Evolutionary conservation across 2,797 vertebrate species (phyloP).

Genomic region (Ctenosaura bakeri): DNA sequence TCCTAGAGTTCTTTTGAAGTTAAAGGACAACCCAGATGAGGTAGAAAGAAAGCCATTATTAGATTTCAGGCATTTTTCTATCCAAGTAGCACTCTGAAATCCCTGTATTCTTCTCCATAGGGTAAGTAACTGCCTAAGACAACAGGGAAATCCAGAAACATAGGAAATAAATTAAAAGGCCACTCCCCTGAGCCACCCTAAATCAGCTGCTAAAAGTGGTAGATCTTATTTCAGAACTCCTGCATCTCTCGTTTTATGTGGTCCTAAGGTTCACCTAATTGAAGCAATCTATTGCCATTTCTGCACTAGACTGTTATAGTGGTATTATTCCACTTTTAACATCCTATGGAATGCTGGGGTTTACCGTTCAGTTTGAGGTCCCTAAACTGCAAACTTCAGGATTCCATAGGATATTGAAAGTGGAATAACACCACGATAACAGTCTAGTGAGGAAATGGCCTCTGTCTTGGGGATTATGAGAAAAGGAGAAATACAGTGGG

Average conservation of each 20-base stretch:
- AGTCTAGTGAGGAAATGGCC: too few relatives aligned
- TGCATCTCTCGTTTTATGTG: not conserved
- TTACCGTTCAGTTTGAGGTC: too few relatives aligned
- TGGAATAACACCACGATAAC: too few relatives aligned
- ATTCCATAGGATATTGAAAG: too few relatives aligned
- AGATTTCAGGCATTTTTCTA: not conserved
- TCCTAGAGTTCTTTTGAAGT: not conserved
- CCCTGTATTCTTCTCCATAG: not conserved
- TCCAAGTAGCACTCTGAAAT: not conserved
- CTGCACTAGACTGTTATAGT: too few relatives aligned
- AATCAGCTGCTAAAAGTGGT: not conserved
- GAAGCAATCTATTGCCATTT: not conserved
- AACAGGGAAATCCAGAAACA: not conserved
- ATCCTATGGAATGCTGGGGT: too few relatives aligned
- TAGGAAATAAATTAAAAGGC: not conserved
- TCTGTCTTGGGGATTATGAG: not conserved
- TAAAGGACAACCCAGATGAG: not conserved
- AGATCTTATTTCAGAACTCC: not conserved
- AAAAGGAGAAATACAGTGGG: not conserved
- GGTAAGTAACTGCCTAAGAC: not conserved
- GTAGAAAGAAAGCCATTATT: not conserved
- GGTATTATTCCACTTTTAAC: too few relatives aligned
- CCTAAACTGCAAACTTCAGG: too few relatives aligned
- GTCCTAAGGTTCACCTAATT: not conserved
- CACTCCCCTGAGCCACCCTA: too few relatives aligned